These are phyloP conservation scores for Rhincodon typus DNA, from an alignment of 2,797 vertebrate species.

Conservation along the genomic window DNA sequence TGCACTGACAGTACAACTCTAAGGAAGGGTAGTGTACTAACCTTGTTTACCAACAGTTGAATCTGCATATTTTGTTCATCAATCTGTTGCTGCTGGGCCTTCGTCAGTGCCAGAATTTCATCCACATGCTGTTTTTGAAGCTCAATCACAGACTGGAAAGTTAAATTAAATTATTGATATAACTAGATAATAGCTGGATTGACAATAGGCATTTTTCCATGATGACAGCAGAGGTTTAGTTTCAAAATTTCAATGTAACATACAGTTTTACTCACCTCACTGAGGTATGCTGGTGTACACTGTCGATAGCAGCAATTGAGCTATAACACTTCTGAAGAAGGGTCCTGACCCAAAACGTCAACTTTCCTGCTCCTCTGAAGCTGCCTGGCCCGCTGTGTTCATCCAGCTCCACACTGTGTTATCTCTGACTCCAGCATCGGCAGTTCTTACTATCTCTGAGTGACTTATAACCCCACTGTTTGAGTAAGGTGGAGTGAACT, in stretches of 20 bases:
- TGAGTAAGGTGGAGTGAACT: too few relatives aligned
- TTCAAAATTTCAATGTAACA: not conserved
- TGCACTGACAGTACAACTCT: not conserved
- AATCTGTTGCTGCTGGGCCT: not conserved
- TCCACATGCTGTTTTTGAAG: not conserved
- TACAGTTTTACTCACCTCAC: not conserved
- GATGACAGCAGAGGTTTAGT: not conserved
- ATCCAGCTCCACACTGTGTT: too few relatives aligned
- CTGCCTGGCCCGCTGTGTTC: too few relatives aligned
- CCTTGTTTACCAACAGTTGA: conserved; percentile 16
- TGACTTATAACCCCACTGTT: too few relatives aligned
- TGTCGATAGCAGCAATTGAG: not conserved
- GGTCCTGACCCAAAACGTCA: too few relatives aligned
- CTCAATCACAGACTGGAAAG: not conserved
- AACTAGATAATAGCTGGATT: not conserved
- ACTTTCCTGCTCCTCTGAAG: too few relatives aligned
- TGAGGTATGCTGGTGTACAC: not conserved
- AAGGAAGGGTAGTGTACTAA: not conserved
- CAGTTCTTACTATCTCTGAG: too few relatives aligned
- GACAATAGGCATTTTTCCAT: not conserved
- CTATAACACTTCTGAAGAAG: not conserved
- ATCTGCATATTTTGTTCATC: conserved; percentile 11
- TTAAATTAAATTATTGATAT: not conserved
- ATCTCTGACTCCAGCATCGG: too few relatives aligned
- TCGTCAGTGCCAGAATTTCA: not conserved